These are phyloP conservation scores for Chymomyza amoena DNA, from an alignment of 2,888 invertebrate species.

Conservation along the genomic window DNA sequence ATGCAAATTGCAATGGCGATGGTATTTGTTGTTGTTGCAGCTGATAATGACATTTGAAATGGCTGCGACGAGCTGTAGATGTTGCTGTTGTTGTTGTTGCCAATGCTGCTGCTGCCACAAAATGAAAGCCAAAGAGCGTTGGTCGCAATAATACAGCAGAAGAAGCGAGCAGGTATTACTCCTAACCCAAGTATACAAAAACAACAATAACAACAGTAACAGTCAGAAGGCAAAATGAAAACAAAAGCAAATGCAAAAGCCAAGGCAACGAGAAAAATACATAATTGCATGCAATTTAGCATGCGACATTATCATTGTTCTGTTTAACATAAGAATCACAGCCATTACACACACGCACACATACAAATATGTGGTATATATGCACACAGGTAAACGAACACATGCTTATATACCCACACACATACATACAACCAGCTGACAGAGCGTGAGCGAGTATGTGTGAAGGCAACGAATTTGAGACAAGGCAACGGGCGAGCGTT, in stretches of 20 bases:
- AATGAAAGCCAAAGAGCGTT: conserved; percentile 2
- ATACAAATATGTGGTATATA: conserved; percentile 3
- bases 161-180: conserved; percentile 4
- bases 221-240: conserved; percentile 18
- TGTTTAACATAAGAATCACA: conserved; percentile 64
- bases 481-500: too few relatives aligned
- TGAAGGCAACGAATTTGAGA: conserved; percentile 21
- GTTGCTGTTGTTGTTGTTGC: conserved; percentile 19
- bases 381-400: neutral
- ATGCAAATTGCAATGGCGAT: neutral
- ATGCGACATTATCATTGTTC: conserved; percentile 75
- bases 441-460: conserved; percentile 13
- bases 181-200: conserved; percentile 2
- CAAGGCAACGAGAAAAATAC: conserved; percentile 56
- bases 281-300: conserved; percentile 77
- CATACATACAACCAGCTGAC: neutral
- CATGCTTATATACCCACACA: neutral
- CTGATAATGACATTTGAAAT: conserved; percentile 12
- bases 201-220: conserved; percentile 12
- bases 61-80: conserved; percentile 12
- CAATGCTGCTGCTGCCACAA: conserved; percentile 18
- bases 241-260: conserved; percentile 11
- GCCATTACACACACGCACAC: conserved; percentile 13
- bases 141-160: neutral
- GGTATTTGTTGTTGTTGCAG: conserved; percentile 2